Base-by-base conservation (phyloP, 2,797 vertebrate genomes). In the Buphagus erythrorhynchus region DNA sequence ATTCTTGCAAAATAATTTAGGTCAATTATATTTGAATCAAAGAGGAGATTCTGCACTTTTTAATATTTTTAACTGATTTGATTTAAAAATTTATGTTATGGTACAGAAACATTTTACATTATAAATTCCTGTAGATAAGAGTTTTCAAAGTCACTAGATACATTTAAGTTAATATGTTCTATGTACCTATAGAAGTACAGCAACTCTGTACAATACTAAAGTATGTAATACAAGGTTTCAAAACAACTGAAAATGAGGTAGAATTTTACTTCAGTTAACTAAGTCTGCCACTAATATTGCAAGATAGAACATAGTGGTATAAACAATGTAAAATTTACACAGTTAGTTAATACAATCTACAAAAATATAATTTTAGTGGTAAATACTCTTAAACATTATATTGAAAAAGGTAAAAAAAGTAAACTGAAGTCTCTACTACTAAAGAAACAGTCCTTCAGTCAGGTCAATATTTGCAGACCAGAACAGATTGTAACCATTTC, bases 91-190 rank as follows among this genome's bases (percentile, higher is more conserved):
- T 1, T 74, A 20, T 31, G 4, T 2, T 45, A 78, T 52, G 4
- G 7, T 31, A 73, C 4, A 59, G 25, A 81, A 59, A n/a, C 14
- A 5, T 66, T 81, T 91, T 42, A 28, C 31, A 42, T 54, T 62
- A 40, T 25, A 85, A 82, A 28, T 58, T 68, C 17, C 9, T 62
- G 4, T 31, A 73, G 11, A 55, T 21, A 16, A n/a, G 2, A 66
- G 26, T 73, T 83, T 76, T 13, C 4, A 79, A 93, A 87, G 8
- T 13, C 13, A 52, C 10, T 42, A 57, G 16, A 45, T 90, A 36
- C 0, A 0, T 65, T 74, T 36, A 55, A 25, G 17, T 10, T 71
- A 36, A 83, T 33, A 1, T 38, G 26, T 28, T 66, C 7, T 26
- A 16, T 33, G 1, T 25, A 69, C 28, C 17, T 63, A 18, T 2